Evolutionary conservation across 2,797 vertebrate genomes (phyloP).

Genomic region (Malurus leucopterus): DNA sequence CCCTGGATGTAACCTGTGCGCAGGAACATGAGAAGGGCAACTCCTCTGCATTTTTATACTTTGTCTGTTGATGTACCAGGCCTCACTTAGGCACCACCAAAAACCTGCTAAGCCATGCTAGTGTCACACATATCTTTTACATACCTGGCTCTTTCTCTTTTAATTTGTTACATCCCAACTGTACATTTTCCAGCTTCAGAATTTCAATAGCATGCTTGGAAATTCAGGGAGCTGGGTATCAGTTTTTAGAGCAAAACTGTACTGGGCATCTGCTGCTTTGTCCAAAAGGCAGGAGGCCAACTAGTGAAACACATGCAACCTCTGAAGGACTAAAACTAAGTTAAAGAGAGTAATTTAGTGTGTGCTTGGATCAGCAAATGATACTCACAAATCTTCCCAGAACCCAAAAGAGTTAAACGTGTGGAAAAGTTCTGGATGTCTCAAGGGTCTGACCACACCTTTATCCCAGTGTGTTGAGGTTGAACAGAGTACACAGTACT

Average conservation of each 20-base stretch:
- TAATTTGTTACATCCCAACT: background rate
- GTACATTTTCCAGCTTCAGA: background rate
- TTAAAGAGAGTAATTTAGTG: background rate
- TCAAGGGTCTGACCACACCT: background rate
- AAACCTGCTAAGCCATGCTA: background rate
- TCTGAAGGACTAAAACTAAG: background rate
- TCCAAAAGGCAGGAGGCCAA: background rate
- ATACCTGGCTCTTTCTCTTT: background rate
- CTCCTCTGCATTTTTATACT: background rate
- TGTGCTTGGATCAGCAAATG: background rate
- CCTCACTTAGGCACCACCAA: fast-evolving
- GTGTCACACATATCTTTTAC: background rate
- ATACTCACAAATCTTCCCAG: background rate
- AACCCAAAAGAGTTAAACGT: background rate
- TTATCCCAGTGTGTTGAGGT: background rate
- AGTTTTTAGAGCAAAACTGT: background rate
- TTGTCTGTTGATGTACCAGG: background rate
- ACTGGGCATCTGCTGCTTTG: background rate
- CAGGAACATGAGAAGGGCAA: background rate
- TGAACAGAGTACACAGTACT: background rate
- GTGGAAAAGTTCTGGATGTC: background rate
- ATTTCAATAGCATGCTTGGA: background rate
- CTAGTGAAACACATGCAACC: background rate
- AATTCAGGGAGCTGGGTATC: background rate
- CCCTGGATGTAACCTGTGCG: background rate